Base-by-base conservation (phyloP, 2,888 invertebrate species). In the Drosophila neoperkinsi region DNA sequence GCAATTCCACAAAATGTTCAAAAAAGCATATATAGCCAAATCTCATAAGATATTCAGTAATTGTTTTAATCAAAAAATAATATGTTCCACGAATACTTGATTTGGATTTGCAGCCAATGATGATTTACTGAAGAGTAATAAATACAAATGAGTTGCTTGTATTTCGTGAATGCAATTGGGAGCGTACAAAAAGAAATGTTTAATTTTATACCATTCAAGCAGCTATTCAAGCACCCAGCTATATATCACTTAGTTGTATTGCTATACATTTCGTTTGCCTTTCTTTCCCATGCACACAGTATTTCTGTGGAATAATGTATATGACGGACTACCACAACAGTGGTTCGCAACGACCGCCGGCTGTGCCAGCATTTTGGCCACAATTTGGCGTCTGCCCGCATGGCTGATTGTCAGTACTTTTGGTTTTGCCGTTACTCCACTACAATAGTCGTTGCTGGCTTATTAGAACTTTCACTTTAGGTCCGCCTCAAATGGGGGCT, bases 381-480 rank as follows among this genome's bases (percentile, higher is more conserved):
- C 49, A 56, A 58, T 74, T 62, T 50, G 64, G 38, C 60, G 69
- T 52, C 57, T 79, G 58, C 76, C 74, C 74, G 84, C 86, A 72
- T 74, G 68, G 80, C 55, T 84, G 84, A 57, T 33, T 61, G 61
- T 46, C 43, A 61, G 59, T 62, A 75, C 52, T 57, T 38, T 50
- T 57, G 43, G 38, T 50, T 43, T 50, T 53, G 41, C 49, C 64
- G 46, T 51, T 62, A 36, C 50, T 50, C 46, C 53, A 66, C 34
- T n/a, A 28, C 38, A 25, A 16, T 46, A 43, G 21, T 67, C 50
- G 53, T 81, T 65, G 74, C 65, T 66, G 34, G 59, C 68, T 84
- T 81, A 80, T 84, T 87, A 87, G 87, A 87, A 87, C 87, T 87
- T 87, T 87, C 87, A 87, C 87, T 87, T 87, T 87, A 87, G 82